Percentiles rank a stretch among this genome's conserved stretches.
These are phyloP conservation scores for Rhorus exstirpatorius DNA, from an alignment of 2,888 invertebrate genomes.

Conservation along the genomic window DNA sequence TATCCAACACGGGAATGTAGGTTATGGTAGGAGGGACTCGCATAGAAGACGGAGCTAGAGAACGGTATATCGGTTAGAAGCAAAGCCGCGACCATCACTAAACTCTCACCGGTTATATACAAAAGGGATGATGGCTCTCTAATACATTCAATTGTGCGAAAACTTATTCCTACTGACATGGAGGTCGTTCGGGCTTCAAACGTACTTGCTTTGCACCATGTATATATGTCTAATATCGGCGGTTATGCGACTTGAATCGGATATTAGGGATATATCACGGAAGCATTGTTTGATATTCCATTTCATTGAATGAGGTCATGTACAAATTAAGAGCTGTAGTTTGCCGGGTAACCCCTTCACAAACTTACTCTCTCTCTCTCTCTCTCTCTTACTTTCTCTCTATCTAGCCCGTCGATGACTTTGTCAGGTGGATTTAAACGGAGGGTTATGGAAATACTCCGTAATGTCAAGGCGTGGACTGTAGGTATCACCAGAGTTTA, in stretches of 20 bases:
- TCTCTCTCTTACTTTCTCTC: background rate
- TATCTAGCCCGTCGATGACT: constrained; percentile 32
- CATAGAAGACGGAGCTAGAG: constrained; percentile 48
- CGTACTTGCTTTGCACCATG: constrained; percentile 20
- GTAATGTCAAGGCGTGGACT: constrained; percentile 56
- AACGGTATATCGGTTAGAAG: constrained; percentile 28
- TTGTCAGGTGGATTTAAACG: constrained; percentile 43
- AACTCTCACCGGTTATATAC: constrained; percentile 28
- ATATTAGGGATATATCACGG: constrained; percentile 59
- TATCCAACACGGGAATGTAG: constrained; percentile 43
- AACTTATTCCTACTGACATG: constrained; percentile 52
- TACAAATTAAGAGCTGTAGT: constrained; percentile 41
- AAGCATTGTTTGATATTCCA: constrained; percentile 59
- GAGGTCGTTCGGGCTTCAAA: constrained; percentile 47
- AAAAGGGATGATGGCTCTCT: background rate
- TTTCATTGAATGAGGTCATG: constrained; percentile 61
- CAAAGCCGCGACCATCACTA: constrained; percentile 29
- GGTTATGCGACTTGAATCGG: constrained; percentile 34
- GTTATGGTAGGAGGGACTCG: constrained; percentile 33
- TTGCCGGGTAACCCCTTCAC: constrained; percentile 19
- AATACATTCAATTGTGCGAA: constrained; percentile 25
- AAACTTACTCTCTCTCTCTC: constrained; percentile 28
- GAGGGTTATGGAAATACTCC: constrained; percentile 15
- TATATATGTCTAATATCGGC: background rate
- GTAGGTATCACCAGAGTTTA: constrained; percentile 1